A percentile compares a stretch with the other conserved stretches of the same genome.
Evolutionary conservation across 2,888 invertebrate genomes (phyloP).

Genomic region (Agonopterix alstromeriana): DNA sequence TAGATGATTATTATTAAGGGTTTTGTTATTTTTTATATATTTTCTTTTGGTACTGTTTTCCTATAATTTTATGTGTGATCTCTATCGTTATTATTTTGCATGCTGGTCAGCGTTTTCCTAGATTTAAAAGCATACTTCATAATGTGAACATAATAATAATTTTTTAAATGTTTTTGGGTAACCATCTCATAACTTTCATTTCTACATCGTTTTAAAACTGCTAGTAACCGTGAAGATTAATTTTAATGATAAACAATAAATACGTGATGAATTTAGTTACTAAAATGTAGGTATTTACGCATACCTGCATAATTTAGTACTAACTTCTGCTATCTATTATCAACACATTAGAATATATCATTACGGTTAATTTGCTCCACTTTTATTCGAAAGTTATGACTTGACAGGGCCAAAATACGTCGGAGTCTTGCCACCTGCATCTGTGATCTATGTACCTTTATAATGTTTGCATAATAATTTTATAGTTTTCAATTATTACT

Average conservation of each 20-base stretch:
- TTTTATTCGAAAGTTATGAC: conserved; percentile 2
- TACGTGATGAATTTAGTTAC: conserved; percentile 7
- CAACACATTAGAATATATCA: conserved; percentile 11
- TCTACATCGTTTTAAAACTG: neutral
- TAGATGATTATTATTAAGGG: conserved; percentile 21
- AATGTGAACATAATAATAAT: neutral
- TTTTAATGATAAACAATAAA: conserved; percentile 19
- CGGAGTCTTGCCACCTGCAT: conserved; percentile 53
- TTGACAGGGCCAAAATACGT: conserved; percentile 5
- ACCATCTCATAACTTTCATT: neutral
- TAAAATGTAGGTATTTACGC: conserved; percentile 6
- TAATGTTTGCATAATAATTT: conserved; percentile 32
- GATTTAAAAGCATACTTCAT: neutral
- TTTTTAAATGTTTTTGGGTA: neutral
- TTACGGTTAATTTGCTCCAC: conserved; percentile 13
- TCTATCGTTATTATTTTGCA: conserved; percentile 41
- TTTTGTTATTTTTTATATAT: conserved; percentile 31
- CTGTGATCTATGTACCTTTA: conserved; percentile 57
- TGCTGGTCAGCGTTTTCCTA: conserved; percentile 40
- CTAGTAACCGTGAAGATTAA: conserved; percentile 36
- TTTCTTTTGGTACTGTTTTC: conserved; percentile 33
- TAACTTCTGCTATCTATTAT: conserved; percentile 9
- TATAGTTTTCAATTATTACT: neutral
- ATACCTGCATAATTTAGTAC: conserved; percentile 8
- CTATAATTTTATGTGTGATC: conserved; percentile 22